phyloP scores from a whole-genome alignment of 2,113 vertebrate species.

The Vulpes vulpes region DNA sequence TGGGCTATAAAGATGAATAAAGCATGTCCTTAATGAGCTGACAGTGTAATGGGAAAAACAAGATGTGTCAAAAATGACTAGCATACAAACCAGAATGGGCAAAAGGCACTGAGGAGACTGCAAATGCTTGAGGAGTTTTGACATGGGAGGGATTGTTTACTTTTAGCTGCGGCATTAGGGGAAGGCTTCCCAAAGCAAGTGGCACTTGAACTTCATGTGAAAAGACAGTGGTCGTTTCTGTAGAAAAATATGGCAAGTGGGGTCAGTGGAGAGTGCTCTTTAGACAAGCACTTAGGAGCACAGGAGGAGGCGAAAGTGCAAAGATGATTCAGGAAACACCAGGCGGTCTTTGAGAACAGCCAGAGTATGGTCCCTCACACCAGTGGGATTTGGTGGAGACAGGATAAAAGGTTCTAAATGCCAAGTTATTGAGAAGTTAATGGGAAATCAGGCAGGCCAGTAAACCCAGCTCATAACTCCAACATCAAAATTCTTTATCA shows the following conservation, averaged over 20 bases:
- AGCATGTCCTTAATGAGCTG: neutral
- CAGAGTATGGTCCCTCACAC: neutral
- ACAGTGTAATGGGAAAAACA: neutral
- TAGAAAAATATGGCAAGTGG: neutral
- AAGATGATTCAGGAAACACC: neutral
- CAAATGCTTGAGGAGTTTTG: neutral
- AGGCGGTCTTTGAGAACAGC: neutral
- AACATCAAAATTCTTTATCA: neutral
- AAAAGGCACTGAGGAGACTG: neutral
- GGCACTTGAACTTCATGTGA: neutral
- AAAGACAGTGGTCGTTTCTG: neutral
- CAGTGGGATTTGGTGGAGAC: neutral
- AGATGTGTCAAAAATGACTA: neutral
- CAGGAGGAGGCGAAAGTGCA: neutral
- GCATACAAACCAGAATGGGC: neutral
- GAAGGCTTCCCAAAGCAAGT: neutral
- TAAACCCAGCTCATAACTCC: neutral
- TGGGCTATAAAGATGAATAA: neutral
- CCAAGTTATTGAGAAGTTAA: neutral
- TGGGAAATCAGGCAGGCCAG: neutral
- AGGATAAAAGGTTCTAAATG: neutral
- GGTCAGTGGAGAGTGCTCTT: neutral
- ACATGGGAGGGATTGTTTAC: neutral
- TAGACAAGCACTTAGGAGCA: neutral
- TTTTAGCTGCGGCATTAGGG: neutral